phyloP scores from a whole-genome alignment of 2,113 vertebrate species.

The Aegypius monachus region DNA sequence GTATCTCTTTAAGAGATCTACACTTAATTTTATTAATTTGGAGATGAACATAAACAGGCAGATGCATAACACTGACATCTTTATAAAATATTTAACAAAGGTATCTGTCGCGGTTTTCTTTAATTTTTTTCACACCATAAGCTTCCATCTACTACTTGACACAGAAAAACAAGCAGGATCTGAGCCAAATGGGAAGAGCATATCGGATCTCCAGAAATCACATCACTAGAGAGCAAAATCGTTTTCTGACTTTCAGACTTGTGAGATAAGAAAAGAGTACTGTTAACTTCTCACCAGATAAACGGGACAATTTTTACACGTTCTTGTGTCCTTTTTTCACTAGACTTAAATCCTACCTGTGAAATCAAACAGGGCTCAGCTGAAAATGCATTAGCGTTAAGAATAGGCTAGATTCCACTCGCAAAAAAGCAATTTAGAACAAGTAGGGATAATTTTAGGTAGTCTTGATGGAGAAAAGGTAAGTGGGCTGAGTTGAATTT shows the following conservation, averaged over 20 bases:
- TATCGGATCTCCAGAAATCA: neutral
- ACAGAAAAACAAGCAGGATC: neutral
- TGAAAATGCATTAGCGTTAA: neutral
- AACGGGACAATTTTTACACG: neutral
- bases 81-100: slow-evolving; percentile 72
- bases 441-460: neutral
- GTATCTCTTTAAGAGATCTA: neutral
- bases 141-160: slow-evolving; percentile 5
- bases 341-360: neutral
- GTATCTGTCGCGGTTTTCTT: slow-evolving; percentile 25
- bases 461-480: neutral
- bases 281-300: neutral
- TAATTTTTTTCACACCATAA: neutral
- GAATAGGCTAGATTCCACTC: neutral
- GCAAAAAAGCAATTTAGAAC: neutral
- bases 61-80: slow-evolving; percentile 43
- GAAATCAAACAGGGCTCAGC: neutral
- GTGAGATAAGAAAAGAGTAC: neutral
- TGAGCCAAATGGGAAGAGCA: neutral
- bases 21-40: slow-evolving; percentile 61
- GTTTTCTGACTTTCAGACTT: neutral
- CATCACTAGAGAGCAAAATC: neutral
- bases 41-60: slow-evolving; percentile 38
- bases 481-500: neutral
- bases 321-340: neutral